A percentile compares a stretch with the other conserved stretches of the same genome.
phyloP scores from a whole-genome alignment of 1,140 invertebrate genomes.

The Drosophila rhopaloa region DNA sequence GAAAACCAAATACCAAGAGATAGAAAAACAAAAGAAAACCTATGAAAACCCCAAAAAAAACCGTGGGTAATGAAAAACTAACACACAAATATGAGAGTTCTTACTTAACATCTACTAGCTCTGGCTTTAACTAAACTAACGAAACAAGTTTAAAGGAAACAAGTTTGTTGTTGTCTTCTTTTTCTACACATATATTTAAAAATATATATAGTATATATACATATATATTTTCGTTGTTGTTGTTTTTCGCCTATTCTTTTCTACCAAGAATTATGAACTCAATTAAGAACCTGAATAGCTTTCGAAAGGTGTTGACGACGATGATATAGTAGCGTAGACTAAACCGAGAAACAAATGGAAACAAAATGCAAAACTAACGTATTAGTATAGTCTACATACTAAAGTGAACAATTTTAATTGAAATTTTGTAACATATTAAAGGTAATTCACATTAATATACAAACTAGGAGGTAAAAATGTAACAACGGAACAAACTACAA shows the following conservation, averaged over 20 bases:
- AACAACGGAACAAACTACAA: slow-evolving; percentile 25
- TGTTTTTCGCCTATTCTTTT: slow-evolving; percentile 44
- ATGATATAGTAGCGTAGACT: slow-evolving; percentile 25
- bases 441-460: slow-evolving; percentile 56
- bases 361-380: slow-evolving; percentile 13
- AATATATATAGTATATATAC: slow-evolving; percentile 51
- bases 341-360: slow-evolving; percentile 12
- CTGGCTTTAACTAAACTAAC: slow-evolving; percentile 56
- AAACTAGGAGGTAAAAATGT: slow-evolving; percentile 34
- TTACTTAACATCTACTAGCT: slow-evolving; percentile 33
- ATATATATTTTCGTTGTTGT: slow-evolving; percentile 48
- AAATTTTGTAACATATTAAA: slow-evolving; percentile 71
- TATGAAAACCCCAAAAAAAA: background rate
- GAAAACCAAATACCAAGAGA: slow-evolving; percentile 7
- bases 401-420: slow-evolving; percentile 72
- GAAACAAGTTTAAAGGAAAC: slow-evolving; percentile 45
- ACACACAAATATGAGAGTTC: slow-evolving; percentile 19
- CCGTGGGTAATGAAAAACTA: background rate
- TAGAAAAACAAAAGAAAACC: background rate
- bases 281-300: slow-evolving; percentile 80
- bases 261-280: slow-evolving; percentile 63
- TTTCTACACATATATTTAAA: slow-evolving; percentile 50
- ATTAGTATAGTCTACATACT: slow-evolving; percentile 35
- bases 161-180: slow-evolving; percentile 58
- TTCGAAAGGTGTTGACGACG: slow-evolving; percentile 49